These are phyloP conservation scores for Cairina moschata DNA, from an alignment of 2,113 vertebrate genomes.

Conservation along the genomic window DNA sequence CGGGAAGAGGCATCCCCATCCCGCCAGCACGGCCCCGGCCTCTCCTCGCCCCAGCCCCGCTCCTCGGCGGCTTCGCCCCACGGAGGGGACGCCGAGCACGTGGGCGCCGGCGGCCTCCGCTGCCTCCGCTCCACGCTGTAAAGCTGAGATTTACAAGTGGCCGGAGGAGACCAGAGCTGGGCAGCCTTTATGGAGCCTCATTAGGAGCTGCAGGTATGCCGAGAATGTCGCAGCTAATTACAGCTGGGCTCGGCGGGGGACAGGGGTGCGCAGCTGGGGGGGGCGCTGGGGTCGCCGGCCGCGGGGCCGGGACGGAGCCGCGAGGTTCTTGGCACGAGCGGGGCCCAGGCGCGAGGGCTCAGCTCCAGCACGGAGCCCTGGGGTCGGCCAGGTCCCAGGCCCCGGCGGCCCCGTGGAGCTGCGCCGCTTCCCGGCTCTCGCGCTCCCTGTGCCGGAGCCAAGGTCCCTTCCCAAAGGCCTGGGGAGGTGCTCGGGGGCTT, in stretches of 20 bases:
- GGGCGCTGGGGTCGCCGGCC: background rate
- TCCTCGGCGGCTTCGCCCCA: background rate
- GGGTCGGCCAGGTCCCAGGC: background rate
- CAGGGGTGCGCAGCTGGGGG: background rate
- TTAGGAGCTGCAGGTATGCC: conserved; percentile 67
- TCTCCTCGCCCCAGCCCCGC: background rate
- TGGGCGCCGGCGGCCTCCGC: background rate
- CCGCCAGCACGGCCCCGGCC: background rate
- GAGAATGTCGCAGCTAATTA: conserved; percentile 60
- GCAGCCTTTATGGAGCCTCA: conserved; percentile 67
- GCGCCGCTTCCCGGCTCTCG: background rate
- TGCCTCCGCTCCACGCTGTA: background rate
- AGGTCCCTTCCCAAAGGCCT: background rate
- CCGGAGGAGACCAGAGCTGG: background rate
- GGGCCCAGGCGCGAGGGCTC: fast-evolving
- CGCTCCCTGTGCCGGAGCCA: background rate
- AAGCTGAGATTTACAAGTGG: conserved; percentile 60
- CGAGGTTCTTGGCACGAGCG: background rate
- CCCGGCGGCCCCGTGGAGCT: background rate
- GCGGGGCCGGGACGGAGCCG: background rate
- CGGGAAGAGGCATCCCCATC: fast-evolving
- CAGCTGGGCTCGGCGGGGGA: background rate
- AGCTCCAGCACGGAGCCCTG: fast-evolving
- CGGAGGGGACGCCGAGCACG: background rate
- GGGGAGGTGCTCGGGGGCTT: fast-evolving